Evolutionary conservation across 2,113 vertebrate genomes (phyloP), one percentile per base, ranked within the genome.

Genomic region (Bufo gargarizans): DNA sequence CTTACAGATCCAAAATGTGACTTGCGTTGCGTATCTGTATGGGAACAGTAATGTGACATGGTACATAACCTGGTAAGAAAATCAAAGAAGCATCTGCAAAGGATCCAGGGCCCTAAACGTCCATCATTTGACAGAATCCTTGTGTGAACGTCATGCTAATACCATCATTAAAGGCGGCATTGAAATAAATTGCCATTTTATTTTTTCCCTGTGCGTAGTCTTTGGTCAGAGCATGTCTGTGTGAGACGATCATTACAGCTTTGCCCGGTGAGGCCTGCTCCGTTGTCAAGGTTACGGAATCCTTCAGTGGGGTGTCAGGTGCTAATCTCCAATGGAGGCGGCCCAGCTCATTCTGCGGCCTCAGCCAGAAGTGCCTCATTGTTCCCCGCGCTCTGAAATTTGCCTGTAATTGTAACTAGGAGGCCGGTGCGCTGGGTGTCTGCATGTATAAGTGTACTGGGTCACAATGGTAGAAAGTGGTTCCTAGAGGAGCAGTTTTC

Each of bases 281-380:
- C 61, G 77, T 87, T 16, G 63, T 58, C 69, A 74, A 59, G 86
- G 56, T 65, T 82, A 88, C 86, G 9, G 12, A 61, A 71, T 72
- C 79, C 79, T 56, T 82, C 14, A 58, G 55, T 53, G 69, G 69
- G 86, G 67, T 56, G 33, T 82, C 71, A 74, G 78, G 67, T 82
- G 78, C 78, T 88, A 82, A 88, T 82, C 86, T 81, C 20, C 13
- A 0, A 63, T 77, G 56, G 67, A 76, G 86, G 61, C 59, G 45
- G 47, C 65, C 77, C 20, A 20, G 86, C 86, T 55, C 56, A 1
- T 53, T 43, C 47, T 80, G 7, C 19, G 53, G 13, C 13, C 67
- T 85, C 43, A 74, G 83, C 67, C 78, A 88, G 86, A 88, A 58
- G 78, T 50, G 67, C 10, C 17, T 71, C 53, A 77, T 45, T 80